Evolutionary conservation across 2,797 vertebrate species (phyloP), one percentile per base, ranked within the genome.

Genomic region (Diceros bicornis): DNA sequence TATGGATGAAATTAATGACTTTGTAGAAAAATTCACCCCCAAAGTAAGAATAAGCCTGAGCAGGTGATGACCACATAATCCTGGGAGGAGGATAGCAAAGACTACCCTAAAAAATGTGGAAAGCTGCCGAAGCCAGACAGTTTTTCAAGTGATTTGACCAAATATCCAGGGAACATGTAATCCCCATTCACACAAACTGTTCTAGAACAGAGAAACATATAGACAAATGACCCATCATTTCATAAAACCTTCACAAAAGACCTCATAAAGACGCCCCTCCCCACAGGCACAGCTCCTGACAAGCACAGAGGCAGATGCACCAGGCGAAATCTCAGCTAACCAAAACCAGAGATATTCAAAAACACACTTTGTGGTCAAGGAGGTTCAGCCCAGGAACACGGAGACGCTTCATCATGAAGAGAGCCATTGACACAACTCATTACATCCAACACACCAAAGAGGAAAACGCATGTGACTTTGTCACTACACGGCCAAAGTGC

Each of bases 21-120:
- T 44, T 47, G 50, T 78, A 77, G 50, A 68, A 34, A 87, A 21
- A 91, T 27, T n/a, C 75, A n/a, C 14, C 20, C 55, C 21, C 21
- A 1, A 84, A 50, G 20, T 27, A 10, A 20, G 7, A 21, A 50
- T 12, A 41, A 66, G 57, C 61, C 47, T 10, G 8, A 17, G 41
- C 0, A n/a, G 44, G 27, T 1, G 2, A 12, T 0, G 8, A 13
- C 25, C 55, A 20, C 1, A 6, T 13, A 64, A 44, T 6, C 57
- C 21, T 55, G 7, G 6, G 29, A 66, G 0, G 3, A 32, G 13
- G 5, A 12, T 1, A 13, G n/a, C 27, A n/a, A 20, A 74, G 27
- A 21, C 52, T 52, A 3, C 75, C n/a, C 11, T 29, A 14, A 29
- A 61, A 13, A 55, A 11, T 14, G 17, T 6, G 47, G 14, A 62